Evolutionary conservation across 1,140 invertebrate genomes (phyloP).

Genomic region (Drosophila sp.): DNA sequence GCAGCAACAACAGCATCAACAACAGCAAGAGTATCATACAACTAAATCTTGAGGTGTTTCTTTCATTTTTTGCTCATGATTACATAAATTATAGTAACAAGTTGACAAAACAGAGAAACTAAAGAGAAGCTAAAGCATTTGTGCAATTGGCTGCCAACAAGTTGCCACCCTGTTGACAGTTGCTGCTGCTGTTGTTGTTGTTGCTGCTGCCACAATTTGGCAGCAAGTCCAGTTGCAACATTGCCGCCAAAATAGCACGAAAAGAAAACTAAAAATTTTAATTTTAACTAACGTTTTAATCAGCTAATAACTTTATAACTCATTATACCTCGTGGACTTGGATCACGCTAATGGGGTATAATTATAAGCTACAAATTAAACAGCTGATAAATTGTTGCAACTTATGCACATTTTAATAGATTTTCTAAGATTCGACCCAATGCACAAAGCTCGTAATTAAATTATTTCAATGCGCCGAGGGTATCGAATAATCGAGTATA

Average conservation of each 20-base stretch:
- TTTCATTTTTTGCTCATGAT: constrained; percentile 59
- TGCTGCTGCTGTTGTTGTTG: constrained; percentile 7
- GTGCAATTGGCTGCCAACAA: constrained; percentile 14
- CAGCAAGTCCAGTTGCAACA: constrained; percentile 1
- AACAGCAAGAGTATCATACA: too few relatives aligned
- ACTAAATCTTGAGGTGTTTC: constrained; percentile 56
- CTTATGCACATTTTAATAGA: too few relatives aligned
- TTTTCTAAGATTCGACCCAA: not conserved
- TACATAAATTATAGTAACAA: constrained; percentile 68
- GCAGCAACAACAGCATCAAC: constrained; percentile 12
- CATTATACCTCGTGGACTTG: constrained; percentile 12
- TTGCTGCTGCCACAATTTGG: constrained; percentile 36
- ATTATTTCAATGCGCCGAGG: not conserved
- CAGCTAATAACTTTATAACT: constrained; percentile 67
- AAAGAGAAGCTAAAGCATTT: constrained; percentile 24
- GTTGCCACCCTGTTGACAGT: constrained; percentile 3
- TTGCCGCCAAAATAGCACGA: constrained; percentile 11
- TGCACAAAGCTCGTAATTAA: not conserved
- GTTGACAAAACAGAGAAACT: constrained; percentile 45
- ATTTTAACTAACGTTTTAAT: constrained; percentile 53
- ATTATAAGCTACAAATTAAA: not conserved
- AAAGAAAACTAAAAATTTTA: constrained; percentile 38
- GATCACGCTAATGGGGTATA: not conserved
- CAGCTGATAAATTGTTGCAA: not conserved
- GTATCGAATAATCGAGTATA: constrained; percentile 1